Evolutionary conservation across 2,888 invertebrate genomes (phyloP).

Genomic region (Hoplodrina blanda): DNA sequence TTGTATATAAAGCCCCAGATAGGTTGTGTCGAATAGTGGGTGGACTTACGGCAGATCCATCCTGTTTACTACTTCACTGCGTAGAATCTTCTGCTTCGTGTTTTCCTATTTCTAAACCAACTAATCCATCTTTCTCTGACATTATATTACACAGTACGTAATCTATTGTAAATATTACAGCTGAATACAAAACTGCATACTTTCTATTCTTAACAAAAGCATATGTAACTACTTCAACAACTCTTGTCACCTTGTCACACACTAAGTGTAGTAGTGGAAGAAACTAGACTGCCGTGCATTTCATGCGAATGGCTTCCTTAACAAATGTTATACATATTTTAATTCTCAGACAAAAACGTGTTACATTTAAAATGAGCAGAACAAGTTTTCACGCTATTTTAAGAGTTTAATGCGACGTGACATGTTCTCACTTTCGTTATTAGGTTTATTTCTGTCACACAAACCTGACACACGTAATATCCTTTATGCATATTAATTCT

Average conservation of each 20-base stretch:
- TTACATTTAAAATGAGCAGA: slow-evolving; percentile 54
- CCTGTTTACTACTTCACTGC: no score
- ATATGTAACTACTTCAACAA: slow-evolving; percentile 2
- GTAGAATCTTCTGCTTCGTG: background rate
- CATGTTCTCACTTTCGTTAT: slow-evolving; percentile 74
- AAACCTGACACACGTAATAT: slow-evolving; percentile 42
- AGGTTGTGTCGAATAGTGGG: no score
- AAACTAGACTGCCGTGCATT: slow-evolving; percentile 9
- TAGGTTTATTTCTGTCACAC: slow-evolving; percentile 61
- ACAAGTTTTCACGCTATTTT: slow-evolving; percentile 68
- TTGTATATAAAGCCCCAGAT: no score
- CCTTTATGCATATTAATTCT: slow-evolving; percentile 51
- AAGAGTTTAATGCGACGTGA: slow-evolving; percentile 71
- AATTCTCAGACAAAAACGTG: slow-evolving; percentile 15
- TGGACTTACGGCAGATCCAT: no score
- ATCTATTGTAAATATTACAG: background rate
- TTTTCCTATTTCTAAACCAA: background rate
- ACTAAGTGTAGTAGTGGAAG: background rate
- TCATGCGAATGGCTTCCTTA: slow-evolving; percentile 35
- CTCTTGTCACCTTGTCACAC: slow-evolving; percentile 3
- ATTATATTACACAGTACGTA: background rate
- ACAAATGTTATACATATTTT: slow-evolving; percentile 19
- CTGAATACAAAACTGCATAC: slow-evolving; percentile 4
- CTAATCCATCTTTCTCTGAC: background rate
- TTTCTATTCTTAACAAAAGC: slow-evolving; percentile 21